Evolutionary conservation across 2,888 invertebrate genomes (phyloP), one percentile per base, ranked within the genome.

Genomic region (Eumerus sabulonum): DNA sequence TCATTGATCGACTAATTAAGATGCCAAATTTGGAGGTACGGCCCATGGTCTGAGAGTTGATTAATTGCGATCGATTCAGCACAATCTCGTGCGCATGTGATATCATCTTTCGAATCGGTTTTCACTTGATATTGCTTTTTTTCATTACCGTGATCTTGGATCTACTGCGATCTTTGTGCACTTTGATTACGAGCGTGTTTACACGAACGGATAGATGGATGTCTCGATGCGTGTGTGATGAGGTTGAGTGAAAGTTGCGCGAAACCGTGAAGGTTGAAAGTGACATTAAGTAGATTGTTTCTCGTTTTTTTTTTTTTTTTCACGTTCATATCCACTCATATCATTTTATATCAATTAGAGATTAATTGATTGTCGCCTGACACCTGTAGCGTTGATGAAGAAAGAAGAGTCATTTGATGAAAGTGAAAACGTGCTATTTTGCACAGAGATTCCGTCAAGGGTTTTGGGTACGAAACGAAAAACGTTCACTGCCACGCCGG

Each of bases 1-100:
- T 77, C 76, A 72, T 36, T 62, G 62, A 12, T 14, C n/a, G 54
- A 40, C 60, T 45, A 50, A 72, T 67, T 67, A 57, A 77, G 72
- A 77, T 63, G 76, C 72, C 76, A 77, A 67, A 77, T 77, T 77
- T 77, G 76, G n/a, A n/a, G 72, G 72, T 72, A 62, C 72, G 72
- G 62, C 72, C 67, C 51, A 71, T 66, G 51, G 54, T 18, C 27
- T 38, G 42, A 48, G 66, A 72, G 62, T 62, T 77, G 76, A 77
- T 77, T 77, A 62, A 77, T 72, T 42, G 47, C 60, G 54, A 18
- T 14, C 7, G 40, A 40, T 27, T 27, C 27, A 40, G 42, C 13
- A n/a, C 12, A 12, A 9, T 19, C 27, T 27, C 13, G 13, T 14
- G 38, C 13, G 9, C 56, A 47, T 27, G 27, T 66, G 56, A 66